These are phyloP conservation scores for Gymnocephalus cernua DNA, from an alignment of 2,113 vertebrate species.

Conservation along the genomic window DNA sequence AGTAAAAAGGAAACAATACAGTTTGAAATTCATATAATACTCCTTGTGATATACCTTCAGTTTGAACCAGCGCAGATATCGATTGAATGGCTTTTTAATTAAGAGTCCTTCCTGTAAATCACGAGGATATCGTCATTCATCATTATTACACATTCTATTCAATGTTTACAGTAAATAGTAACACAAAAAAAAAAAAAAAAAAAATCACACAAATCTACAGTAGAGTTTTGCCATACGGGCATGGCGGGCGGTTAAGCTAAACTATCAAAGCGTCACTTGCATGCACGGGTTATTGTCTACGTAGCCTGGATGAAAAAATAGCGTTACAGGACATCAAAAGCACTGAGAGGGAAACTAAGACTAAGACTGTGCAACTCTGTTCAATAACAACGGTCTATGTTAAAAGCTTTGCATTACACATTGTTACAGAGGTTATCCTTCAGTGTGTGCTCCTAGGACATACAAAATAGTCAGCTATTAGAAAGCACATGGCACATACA, in stretches of 20 bases:
- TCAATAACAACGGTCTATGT: constrained; percentile 69
- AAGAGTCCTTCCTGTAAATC: constrained; percentile 58
- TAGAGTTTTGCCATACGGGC: constrained; percentile 67
- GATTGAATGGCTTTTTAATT: constrained; percentile 71
- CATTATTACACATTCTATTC: constrained; percentile 69
- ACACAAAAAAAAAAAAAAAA: too few relatives aligned
- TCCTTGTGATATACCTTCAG: constrained; percentile 35
- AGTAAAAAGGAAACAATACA: constrained; percentile 76
- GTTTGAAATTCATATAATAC: constrained; percentile 58
- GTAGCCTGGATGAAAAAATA: constrained; percentile 70
- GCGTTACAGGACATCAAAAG: constrained; percentile 75
- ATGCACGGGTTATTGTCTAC: constrained; percentile 82
- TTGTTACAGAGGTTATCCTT: constrained; percentile 68
- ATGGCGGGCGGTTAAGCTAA: constrained; percentile 66
- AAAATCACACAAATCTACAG: constrained; percentile 79
- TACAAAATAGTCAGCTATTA: constrained; percentile 76
- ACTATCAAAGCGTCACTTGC: constrained; percentile 78
- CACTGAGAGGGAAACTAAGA: constrained; percentile 70
- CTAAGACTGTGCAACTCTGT: constrained; percentile 70
- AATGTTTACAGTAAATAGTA: constrained; percentile 77
- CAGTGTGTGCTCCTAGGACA: constrained; percentile 74
- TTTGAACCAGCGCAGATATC: constrained; percentile 60
- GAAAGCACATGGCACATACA: constrained; percentile 77
- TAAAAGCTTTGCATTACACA: constrained; percentile 74
- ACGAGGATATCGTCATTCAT: constrained; percentile 50